phyloP scores from a whole-genome alignment of 35 echinoderm and acorn worm species.

The Heliocidaris tuberculata region DNA sequence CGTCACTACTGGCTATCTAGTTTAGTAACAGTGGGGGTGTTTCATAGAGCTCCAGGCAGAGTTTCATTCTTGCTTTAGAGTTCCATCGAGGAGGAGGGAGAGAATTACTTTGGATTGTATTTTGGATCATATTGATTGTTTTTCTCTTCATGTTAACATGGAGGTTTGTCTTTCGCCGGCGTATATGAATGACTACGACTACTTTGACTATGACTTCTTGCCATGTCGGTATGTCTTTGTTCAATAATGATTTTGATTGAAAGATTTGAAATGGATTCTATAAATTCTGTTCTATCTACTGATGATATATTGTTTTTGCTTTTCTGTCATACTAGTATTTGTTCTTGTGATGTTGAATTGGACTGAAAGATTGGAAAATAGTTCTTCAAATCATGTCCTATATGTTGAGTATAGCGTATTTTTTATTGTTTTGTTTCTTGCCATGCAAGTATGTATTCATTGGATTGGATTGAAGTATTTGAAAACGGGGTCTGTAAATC shows the following conservation, averaged over 20 bases:
- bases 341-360: no score
- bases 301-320: no score
- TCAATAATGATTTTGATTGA: background rate
- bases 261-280: no score
- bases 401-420: background rate
- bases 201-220: background rate
- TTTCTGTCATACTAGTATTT: no score
- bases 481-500: background rate
- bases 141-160: background rate
- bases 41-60: background rate
- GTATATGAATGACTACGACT: background rate
- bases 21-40: conserved; percentile 16
- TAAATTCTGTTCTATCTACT: no score
- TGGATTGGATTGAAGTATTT: background rate
- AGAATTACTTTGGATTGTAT: background rate
- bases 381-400: no score
- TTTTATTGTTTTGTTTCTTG: background rate
- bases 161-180: background rate
- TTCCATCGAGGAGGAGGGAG: background rate
- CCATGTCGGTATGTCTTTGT: background rate
- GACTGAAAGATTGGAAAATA: no score
- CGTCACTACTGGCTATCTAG: background rate
- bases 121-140: background rate
- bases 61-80: background rate
- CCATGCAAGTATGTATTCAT: background rate